These are phyloP conservation scores for Oscheius sp. DNA, from an alignment of 2,888 invertebrate genomes.

Conservation along the genomic window DNA sequence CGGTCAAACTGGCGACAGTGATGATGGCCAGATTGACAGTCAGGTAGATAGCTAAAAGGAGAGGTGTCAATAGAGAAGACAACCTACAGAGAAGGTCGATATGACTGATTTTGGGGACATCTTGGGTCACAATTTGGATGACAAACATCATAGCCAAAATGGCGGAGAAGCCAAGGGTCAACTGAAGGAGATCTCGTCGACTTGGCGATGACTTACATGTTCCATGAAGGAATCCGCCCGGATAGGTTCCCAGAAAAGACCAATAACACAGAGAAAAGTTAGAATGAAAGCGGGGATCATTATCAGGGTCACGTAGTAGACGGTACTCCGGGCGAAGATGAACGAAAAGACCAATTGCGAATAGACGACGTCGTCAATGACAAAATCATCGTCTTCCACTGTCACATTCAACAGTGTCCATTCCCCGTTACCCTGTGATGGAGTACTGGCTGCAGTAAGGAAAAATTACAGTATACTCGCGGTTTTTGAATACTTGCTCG, in stretches of 20 bases:
- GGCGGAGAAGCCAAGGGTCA: conserved; percentile 7
- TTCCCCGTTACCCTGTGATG: conserved; percentile 8
- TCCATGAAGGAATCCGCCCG: conserved; percentile 9
- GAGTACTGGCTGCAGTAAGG: too few species aligned
- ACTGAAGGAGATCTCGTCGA: neutral
- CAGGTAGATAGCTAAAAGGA: conserved; percentile 5
- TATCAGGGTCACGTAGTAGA: conserved; percentile 14
- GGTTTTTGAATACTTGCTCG: neutral
- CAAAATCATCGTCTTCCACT: neutral
- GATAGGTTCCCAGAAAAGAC: conserved; percentile 22
- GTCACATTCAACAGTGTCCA: conserved; percentile 1
- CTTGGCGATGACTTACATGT: neutral
- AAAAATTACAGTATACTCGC: neutral
- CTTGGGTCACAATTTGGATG: neutral
- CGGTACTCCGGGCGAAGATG: neutral
- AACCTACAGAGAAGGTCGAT: conserved; percentile 12
- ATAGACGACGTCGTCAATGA: neutral
- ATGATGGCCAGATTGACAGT: conserved; percentile 9
- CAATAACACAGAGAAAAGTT: conserved; percentile 6
- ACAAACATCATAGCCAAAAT: conserved; percentile 14
- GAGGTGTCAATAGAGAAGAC: neutral
- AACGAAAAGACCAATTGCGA: conserved; percentile 6
- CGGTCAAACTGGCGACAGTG: conserved; percentile 5
- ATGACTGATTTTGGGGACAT: conserved; percentile 5
- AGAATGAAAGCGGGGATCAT: conserved; percentile 12